Conservation (phyloP, 2,113 vertebrate species). For the Noturus placidus region DNA sequence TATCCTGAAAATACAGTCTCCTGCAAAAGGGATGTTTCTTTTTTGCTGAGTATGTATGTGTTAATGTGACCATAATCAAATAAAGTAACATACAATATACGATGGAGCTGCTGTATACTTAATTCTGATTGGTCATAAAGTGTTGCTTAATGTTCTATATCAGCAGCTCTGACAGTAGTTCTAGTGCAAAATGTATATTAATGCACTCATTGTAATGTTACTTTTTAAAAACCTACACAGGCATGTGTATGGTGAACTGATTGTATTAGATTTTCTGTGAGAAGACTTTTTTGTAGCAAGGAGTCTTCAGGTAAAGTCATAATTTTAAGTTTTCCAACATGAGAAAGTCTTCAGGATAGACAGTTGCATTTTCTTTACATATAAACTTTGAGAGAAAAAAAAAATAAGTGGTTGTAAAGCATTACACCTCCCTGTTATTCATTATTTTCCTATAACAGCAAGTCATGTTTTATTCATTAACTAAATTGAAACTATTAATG, state of each 20-base stretch:
- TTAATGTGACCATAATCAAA: background rate
- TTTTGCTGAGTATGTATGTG: no score
- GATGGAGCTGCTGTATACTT: background rate
- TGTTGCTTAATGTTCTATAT: background rate
- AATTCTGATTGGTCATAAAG: background rate
- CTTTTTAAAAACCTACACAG: background rate
- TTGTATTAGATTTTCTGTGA: background rate
- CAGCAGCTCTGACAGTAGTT: background rate
- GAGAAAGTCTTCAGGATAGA: background rate
- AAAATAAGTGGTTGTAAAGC: background rate
- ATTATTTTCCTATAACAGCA: conserved; percentile 7
- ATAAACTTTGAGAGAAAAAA: background rate
- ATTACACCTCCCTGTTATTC: background rate
- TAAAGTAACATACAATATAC: background rate
- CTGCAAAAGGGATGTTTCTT: no score
- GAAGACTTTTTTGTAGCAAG: background rate
- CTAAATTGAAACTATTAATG: conserved; percentile 8
- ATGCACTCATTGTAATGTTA: background rate
- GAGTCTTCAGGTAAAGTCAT: background rate
- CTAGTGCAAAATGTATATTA: background rate
- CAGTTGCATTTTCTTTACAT: background rate
- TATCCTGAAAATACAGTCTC: no score
- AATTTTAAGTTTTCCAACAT: background rate
- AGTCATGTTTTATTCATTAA: background rate
- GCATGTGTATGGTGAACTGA: background rate